A percentile compares a stretch with the other conserved stretches of the same genome.
These are phyloP conservation scores for Neopelma chrysocephalum DNA, from an alignment of 2,797 vertebrate genomes.

Conservation along the genomic window DNA sequence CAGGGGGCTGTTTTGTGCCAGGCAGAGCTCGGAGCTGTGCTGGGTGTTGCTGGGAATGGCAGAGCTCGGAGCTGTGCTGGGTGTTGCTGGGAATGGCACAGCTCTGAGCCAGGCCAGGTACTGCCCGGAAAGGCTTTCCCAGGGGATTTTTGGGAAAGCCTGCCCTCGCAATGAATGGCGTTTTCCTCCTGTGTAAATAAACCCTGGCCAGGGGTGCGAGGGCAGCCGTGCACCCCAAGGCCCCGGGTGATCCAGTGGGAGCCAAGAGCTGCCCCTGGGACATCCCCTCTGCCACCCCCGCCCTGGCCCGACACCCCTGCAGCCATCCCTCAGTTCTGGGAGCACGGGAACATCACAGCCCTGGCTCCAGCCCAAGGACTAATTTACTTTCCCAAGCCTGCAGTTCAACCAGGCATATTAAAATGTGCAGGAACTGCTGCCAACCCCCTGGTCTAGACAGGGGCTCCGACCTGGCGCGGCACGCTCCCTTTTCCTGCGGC, in stretches of 20 bases:
- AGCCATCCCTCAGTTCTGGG: rapidly evolving
- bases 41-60: not conserved
- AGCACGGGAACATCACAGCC: rapidly evolving
- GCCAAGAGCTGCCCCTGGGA: rapidly evolving
- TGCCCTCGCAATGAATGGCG: rapidly evolving
- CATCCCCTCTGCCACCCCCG: not conserved
- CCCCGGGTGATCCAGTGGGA: rapidly evolving
- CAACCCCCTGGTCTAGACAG: not conserved
- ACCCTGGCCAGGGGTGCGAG: rapidly evolving
- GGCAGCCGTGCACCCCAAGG: not conserved
- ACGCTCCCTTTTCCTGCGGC: not conserved
- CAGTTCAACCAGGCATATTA: not conserved
- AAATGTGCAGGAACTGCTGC: not conserved
- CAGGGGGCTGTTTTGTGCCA: rapidly evolving
- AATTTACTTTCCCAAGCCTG: not conserved
- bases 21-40: rapidly evolving
- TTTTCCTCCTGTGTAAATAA: rapidly evolving
- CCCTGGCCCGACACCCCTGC: rapidly evolving
- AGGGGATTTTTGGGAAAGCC: not conserved
- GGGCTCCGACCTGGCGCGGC: not conserved
- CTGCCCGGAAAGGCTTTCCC: not conserved
- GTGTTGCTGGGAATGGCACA: not conserved
- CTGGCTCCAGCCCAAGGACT: slow-evolving; percentile 25
- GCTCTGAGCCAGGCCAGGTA: not conserved
- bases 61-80: not conserved